phyloP scores from a whole-genome alignment of 1,140 invertebrate species.

The Stenopsyche tienmushanensis region DNA sequence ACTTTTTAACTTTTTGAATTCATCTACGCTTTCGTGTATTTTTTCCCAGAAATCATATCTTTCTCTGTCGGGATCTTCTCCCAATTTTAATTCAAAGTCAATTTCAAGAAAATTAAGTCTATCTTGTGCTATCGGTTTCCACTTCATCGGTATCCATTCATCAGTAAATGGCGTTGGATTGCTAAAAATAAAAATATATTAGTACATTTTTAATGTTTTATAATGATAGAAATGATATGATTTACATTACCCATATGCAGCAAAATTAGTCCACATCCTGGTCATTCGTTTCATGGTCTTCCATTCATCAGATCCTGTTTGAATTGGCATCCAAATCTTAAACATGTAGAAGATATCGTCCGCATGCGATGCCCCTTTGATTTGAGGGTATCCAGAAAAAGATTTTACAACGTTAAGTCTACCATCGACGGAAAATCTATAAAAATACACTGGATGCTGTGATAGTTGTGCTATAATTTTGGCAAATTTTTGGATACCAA shows the following conservation, averaged over 20 bases:
- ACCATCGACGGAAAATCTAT: slow-evolving; percentile 52
- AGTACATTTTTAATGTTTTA: neutral
- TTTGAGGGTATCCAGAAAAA: slow-evolving; percentile 34
- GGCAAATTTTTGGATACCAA: slow-evolving; percentile 49
- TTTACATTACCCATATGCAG: slow-evolving; percentile 60
- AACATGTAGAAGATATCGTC: slow-evolving; percentile 68
- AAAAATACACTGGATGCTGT: slow-evolving; percentile 50
- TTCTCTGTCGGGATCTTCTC: slow-evolving; percentile 40
- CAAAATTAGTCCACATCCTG: slow-evolving; percentile 69
- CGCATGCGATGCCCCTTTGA: slow-evolving; percentile 59
- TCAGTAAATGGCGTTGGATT: slow-evolving; percentile 36
- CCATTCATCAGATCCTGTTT: slow-evolving; percentile 45
- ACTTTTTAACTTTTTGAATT: neutral
- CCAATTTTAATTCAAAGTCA: slow-evolving; percentile 35
- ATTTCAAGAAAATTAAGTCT: slow-evolving; percentile 41
- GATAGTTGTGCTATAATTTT: slow-evolving; percentile 47
- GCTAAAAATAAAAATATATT: slow-evolving; percentile 19
- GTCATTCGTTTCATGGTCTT: slow-evolving; percentile 53
- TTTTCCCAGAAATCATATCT: slow-evolving; percentile 42
- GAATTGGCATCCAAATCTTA: slow-evolving; percentile 50
- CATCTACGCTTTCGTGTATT: neutral
- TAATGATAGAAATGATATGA: neutral
- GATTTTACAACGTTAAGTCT: slow-evolving; percentile 49
- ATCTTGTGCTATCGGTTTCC: slow-evolving; percentile 29
- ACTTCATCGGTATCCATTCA: slow-evolving; percentile 25